Conservation (phyloP, 2,888 invertebrate genomes). For the Adelphocoris suturalis region DNA sequence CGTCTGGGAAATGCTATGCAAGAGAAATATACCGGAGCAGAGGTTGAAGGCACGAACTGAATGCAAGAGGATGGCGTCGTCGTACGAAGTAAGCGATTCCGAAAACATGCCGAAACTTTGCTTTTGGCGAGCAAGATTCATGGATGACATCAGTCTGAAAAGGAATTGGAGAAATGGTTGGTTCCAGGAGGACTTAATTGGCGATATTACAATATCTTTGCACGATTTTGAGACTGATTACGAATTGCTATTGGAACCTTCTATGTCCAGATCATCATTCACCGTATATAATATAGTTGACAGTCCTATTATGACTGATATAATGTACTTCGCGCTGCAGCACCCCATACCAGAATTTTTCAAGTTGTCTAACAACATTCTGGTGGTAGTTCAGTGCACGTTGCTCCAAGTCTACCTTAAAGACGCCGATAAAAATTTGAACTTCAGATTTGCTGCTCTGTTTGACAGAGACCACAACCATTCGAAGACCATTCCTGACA, state of each 20-base stretch:
- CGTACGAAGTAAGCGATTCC: conserved; percentile 8
- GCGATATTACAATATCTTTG: background rate
- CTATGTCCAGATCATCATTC: conserved; percentile 2
- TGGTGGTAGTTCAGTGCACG: conserved; percentile 74
- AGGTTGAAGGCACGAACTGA: background rate
- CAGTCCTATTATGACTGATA: conserved; percentile 6
- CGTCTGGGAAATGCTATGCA: conserved; percentile 73
- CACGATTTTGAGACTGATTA: conserved; percentile 52
- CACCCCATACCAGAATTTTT: conserved; percentile 73
- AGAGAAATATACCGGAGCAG: background rate
- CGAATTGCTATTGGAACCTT: conserved; percentile 22
- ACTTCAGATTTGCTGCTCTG: conserved; percentile 49
- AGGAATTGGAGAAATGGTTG: conserved; percentile 73
- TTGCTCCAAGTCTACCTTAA: conserved; percentile 73
- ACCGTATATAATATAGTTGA: background rate
- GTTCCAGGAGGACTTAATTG: conserved; percentile 43
- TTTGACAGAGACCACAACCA: conserved; percentile 72
- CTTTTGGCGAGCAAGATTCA: conserved; percentile 72
- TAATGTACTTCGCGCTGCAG: conserved; percentile 69
- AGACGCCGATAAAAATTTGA: conserved; percentile 61
- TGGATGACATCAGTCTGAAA: conserved; percentile 72
- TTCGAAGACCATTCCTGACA: conserved; percentile 56
- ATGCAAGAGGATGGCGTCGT: background rate
- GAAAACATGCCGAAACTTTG: conserved; percentile 70
- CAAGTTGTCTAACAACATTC: conserved; percentile 66